Percentiles rank a stretch among this genome's conserved stretches.
Evolutionary conservation across 1,140 invertebrate genomes (phyloP).

Genomic region (Sinella curviseta): DNA sequence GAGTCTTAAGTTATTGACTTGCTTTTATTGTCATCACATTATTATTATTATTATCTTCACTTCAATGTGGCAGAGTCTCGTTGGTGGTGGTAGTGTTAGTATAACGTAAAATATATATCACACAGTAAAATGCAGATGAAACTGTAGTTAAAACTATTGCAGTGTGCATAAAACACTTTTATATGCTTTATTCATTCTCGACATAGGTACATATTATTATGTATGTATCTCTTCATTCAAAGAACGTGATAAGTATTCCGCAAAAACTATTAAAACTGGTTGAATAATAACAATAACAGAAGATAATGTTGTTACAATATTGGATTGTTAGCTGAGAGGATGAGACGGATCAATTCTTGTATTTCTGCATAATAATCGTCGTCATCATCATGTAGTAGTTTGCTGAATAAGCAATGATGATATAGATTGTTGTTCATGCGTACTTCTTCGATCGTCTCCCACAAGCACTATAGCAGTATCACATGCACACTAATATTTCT

Average conservation of each 20-base stretch:
- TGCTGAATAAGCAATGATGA: background rate
- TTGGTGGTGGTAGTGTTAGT: background rate
- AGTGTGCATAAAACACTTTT: too few relatives aligned
- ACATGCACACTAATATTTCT: too few relatives aligned
- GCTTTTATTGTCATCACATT: conserved; percentile 25
- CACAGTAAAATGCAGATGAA: too few relatives aligned
- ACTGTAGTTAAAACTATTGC: too few relatives aligned
- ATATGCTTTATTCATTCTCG: too few relatives aligned
- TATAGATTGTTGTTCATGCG: too few relatives aligned
- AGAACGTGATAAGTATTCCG: background rate
- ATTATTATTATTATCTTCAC: background rate
- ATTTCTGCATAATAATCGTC: background rate
- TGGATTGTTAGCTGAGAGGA: conserved; percentile 15
- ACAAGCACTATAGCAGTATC: too few relatives aligned
- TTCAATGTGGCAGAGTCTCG: background rate
- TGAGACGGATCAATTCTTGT: conserved; percentile 14
- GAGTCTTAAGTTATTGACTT: conserved; percentile 25
- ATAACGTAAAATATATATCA: too few relatives aligned
- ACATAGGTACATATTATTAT: too few relatives aligned
- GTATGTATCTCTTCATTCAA: too few relatives aligned
- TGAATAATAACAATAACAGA: background rate
- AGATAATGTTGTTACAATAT: conserved; percentile 14
- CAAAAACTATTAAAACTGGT: conserved; percentile 2
- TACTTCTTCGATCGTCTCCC: too few relatives aligned
- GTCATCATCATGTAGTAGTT: background rate